These are phyloP conservation scores for Aspiorhynchus laticeps DNA, from an alignment of 2,113 vertebrate genomes.

Conservation along the genomic window DNA sequence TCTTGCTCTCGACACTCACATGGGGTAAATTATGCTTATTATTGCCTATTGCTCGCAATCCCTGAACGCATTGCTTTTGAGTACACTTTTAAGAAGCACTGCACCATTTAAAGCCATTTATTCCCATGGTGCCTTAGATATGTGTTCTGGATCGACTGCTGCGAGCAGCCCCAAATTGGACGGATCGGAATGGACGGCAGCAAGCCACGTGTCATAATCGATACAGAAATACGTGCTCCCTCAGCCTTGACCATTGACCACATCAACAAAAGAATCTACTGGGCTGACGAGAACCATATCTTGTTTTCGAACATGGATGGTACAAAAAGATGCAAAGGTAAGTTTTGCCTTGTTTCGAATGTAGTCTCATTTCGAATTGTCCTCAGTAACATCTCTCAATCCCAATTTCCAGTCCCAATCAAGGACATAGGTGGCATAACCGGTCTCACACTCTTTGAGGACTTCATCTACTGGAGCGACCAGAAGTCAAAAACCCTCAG, in stretches of 20 bases:
- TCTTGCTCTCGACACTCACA: slow-evolving; percentile 80
- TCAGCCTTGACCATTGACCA: slow-evolving; percentile 86
- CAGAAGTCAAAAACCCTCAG: slow-evolving; percentile 99
- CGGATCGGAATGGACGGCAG: slow-evolving; percentile 87
- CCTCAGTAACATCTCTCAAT: background rate
- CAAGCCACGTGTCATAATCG: slow-evolving; percentile 77
- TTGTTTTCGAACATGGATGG: slow-evolving; percentile 87
- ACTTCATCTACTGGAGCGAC: slow-evolving; percentile 97
- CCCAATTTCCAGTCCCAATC: slow-evolving; percentile 80
- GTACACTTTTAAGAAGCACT: background rate
- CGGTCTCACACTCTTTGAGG: slow-evolving; percentile 93
- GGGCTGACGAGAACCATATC: slow-evolving; percentile 85
- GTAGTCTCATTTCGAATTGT: background rate
- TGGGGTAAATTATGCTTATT: slow-evolving; percentile 71
- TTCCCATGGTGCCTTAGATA: slow-evolving; percentile 67
- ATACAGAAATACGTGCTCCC: slow-evolving; percentile 80
- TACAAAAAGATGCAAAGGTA: slow-evolving; percentile 82
- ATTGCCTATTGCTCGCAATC: background rate
- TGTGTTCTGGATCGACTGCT: slow-evolving; percentile 88
- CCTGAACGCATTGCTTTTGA: background rate
- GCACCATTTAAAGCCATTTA: background rate
- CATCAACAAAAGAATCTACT: slow-evolving; percentile 84
- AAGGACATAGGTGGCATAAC: slow-evolving; percentile 96
- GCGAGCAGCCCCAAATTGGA: slow-evolving; percentile 85
- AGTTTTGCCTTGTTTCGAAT: slow-evolving; percentile 2